These are phyloP conservation scores for Zosterops pallidus DNA, from an alignment of 2,113 vertebrate genomes.

Conservation along the genomic window DNA sequence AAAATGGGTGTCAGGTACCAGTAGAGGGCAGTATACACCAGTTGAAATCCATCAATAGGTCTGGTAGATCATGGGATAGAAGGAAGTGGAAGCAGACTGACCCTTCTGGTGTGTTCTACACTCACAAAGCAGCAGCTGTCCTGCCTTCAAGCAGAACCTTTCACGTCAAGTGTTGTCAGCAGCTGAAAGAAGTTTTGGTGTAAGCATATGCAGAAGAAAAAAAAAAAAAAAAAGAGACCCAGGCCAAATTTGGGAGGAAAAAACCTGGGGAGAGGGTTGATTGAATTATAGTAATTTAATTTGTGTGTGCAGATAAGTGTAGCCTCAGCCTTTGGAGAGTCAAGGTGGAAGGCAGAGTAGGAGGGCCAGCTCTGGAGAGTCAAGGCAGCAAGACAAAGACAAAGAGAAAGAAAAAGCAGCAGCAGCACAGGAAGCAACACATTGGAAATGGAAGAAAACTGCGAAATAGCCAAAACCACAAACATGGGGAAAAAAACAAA, in stretches of 20 bases:
- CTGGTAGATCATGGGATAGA: neutral
- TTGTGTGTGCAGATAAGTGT: slow-evolving; percentile 27
- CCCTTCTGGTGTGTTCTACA: neutral
- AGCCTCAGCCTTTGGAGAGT: slow-evolving; percentile 75
- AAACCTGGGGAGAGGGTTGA: neutral
- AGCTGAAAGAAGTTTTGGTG: slow-evolving; percentile 20
- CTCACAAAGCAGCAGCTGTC: slow-evolving; percentile 32
- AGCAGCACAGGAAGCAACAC: neutral
- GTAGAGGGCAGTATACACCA: slow-evolving; percentile 56
- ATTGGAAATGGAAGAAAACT: neutral
- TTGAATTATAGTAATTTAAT: slow-evolving; percentile 46
- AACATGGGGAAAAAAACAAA: neutral
- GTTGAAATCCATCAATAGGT: neutral
- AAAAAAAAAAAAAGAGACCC: neutral
- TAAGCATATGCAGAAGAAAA: slow-evolving; percentile 15
- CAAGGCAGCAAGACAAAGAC: slow-evolving; percentile 81
- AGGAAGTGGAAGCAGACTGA: neutral
- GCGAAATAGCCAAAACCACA: neutral
- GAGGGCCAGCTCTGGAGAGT: slow-evolving; percentile 74
- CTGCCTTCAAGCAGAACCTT: neutral
- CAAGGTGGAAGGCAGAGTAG: slow-evolving; percentile 78
- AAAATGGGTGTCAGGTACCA: neutral
- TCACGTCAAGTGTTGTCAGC: neutral
- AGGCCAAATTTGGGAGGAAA: neutral
- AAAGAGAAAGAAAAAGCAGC: neutral